Base-by-base conservation (phyloP, 92 coral and sea anemone genomes). In the Epizoanthus rinbou region DNA sequence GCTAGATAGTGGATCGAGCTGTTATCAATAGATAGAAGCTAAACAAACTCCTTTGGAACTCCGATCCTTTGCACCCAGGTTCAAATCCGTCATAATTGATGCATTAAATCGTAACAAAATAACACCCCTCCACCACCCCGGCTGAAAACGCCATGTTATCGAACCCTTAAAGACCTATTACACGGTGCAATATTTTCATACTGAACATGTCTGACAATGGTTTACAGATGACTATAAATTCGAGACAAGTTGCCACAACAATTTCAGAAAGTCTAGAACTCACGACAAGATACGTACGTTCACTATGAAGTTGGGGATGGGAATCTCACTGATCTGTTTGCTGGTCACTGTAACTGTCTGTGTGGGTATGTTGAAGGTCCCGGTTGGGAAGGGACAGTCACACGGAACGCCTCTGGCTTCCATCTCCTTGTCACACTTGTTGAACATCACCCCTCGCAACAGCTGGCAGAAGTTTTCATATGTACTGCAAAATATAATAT, bases 361-460 rank as follows among this genome's bases (percentile, higher is more conserved):
- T 11, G 82, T 58, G 17, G 89, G 89, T 3, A 81, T 9, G 11
- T 63, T 73, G 57, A 86, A 86, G 25, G 69, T 64, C 37, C 89
- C 89, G 14, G 89, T 86, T 2, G 89, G 89, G 70, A 86, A 45
- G 0, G 89, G 89, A 73, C 89, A 86, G 58, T 86, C 89, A 81
- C 89, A 86, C 15, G 86, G 80, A 2, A 86, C 74, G 8, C 89
- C 89, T 37, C 52, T 68, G 6, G 69, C 63, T 33, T 86, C 86
- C 89, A 86, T 86, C 66, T 43, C 86, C 82, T 81, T 57, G 86
- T 63, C 81, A 52, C 89, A 86, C 22, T 43, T 86, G 81, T 78
- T 86, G 67, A 86, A 86, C 86, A 81, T 81, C 59, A 72, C 5
- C 0, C 43, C 39, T 11, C 89, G 86, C 41, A 86, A 21, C 57